These are phyloP conservation scores for Agapetus fuscipes DNA, from an alignment of 2,888 invertebrate genomes.

Conservation along the genomic window DNA sequence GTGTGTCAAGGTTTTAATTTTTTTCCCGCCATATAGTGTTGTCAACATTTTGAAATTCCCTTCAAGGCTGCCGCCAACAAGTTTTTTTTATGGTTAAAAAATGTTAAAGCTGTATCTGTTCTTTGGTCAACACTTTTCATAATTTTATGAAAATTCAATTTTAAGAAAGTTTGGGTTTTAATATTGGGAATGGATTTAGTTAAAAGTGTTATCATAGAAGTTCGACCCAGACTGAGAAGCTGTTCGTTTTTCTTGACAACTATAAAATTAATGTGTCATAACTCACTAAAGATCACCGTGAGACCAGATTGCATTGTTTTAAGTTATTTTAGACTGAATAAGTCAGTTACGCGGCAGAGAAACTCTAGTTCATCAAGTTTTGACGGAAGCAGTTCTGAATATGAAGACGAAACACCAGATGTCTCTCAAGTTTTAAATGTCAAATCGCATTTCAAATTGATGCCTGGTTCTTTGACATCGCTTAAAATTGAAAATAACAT, in stretches of 20 bases:
- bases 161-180: too few relatives aligned
- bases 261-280: constrained; percentile 35
- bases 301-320: constrained; percentile 38
- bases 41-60: too few relatives aligned
- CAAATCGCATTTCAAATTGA: constrained; percentile 36
- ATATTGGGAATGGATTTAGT: constrained; percentile 27
- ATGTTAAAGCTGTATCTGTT: too few relatives aligned
- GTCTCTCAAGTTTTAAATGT: constrained; percentile 33
- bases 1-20: too few relatives aligned
- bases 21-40: too few relatives aligned
- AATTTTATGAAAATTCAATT: not conserved
- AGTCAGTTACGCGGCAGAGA: constrained; percentile 19
- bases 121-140: too few relatives aligned
- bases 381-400: constrained; percentile 40
- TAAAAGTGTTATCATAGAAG: constrained; percentile 47
- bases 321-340: constrained; percentile 19
- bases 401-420: constrained; percentile 34
- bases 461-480: constrained; percentile 44
- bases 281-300: constrained; percentile 40
- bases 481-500: constrained; percentile 39
- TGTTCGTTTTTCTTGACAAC: constrained; percentile 49
- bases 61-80: too few relatives aligned
- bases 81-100: too few relatives aligned
- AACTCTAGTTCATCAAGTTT: constrained; percentile 23
- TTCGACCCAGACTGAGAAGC: constrained; percentile 48